phyloP scores from a whole-genome alignment of 2,113 vertebrate species.

The Lepus timidus region DNA sequence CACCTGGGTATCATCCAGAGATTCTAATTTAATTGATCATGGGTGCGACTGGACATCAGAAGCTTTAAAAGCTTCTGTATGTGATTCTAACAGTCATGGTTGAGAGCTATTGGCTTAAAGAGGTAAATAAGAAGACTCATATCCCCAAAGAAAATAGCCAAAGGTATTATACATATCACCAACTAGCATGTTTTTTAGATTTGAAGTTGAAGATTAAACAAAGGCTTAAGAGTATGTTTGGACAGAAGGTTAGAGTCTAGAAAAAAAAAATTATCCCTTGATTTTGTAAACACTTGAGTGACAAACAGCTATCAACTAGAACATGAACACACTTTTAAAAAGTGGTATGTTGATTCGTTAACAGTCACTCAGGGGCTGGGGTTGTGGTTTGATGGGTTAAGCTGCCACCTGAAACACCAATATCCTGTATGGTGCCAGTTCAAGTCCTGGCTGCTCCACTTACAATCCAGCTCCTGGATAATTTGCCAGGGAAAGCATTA shows the following conservation, averaged over 20 bases:
- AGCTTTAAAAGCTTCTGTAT: conserved; percentile 27
- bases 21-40: conserved; percentile 53
- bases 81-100: conserved; percentile 1
- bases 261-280: neutral
- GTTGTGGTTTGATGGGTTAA: too few species aligned
- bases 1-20: neutral
- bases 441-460: too few species aligned
- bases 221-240: neutral
- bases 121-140: neutral
- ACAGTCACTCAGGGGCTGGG: neutral
- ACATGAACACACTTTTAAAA: conserved; percentile 31
- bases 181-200: conserved; percentile 44
- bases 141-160: conserved; percentile 15
- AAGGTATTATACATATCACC: neutral
- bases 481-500: too few species aligned
- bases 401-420: too few species aligned
- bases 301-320: neutral
- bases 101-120: conserved; percentile 31
- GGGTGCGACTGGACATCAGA: neutral
- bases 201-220: conserved; percentile 29
- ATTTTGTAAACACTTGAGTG: conserved; percentile 44
- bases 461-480: too few species aligned
- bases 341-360: neutral
- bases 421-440: too few species aligned
- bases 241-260: neutral